Evolutionary conservation across 2,797 vertebrate genomes (phyloP).

Genomic region (Pelodytes ibericus): DNA sequence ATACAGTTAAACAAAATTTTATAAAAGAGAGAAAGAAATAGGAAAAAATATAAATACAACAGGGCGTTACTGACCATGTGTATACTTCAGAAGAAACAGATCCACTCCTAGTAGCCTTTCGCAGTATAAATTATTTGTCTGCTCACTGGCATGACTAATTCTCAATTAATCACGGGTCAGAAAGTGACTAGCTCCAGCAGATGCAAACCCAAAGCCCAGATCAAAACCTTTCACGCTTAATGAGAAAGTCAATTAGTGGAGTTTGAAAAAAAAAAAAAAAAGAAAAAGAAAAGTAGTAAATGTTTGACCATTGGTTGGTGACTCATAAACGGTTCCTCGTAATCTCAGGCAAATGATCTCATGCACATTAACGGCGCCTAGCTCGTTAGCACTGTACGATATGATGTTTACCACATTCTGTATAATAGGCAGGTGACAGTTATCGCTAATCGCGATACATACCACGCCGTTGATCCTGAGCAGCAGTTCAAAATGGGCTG

Average conservation of each 20-base stretch:
- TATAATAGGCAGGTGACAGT: neutral
- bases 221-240: conserved; percentile 25
- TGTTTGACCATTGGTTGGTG: conserved; percentile 13
- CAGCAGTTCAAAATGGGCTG: too few relatives aligned
- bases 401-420: conserved; percentile 6
- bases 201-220: conserved; percentile 17
- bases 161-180: conserved; percentile 33
- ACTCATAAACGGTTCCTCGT: conserved; percentile 37
- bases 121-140: neutral
- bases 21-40: too few relatives aligned
- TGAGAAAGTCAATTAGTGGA: conserved; percentile 14
- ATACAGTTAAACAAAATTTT: too few relatives aligned
- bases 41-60: neutral
- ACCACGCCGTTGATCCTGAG: neutral
- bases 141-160: conserved; percentile 13
- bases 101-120: neutral
- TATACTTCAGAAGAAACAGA: neutral
- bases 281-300: conserved; percentile 15
- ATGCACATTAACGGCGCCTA: conserved; percentile 48
- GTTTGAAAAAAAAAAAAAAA: too few relatives aligned
- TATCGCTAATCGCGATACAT: too few relatives aligned
- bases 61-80: neutral
- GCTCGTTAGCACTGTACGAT: conserved; percentile 39
- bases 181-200: conserved; percentile 18
- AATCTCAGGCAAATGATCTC: conserved; percentile 40